Conservation (phyloP, 37 sponge, comb jelly and placozoan genomes). For the Halichondria panicea region DNA sequence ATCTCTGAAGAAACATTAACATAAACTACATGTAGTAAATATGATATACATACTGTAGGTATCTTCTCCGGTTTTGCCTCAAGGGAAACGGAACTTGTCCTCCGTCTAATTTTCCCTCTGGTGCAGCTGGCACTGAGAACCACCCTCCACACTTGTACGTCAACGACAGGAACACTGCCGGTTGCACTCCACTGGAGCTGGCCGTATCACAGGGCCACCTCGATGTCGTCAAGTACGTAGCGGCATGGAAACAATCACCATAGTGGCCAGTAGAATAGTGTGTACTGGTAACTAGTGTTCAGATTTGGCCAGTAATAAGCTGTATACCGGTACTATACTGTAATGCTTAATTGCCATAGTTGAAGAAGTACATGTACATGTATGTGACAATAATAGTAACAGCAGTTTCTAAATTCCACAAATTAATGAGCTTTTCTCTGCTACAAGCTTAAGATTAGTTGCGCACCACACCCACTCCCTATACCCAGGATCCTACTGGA, state of each 20-base stretch:
- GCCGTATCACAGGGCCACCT: slow-evolving; percentile 56
- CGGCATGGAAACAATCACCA: neutral
- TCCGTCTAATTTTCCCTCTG: neutral
- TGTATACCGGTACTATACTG: too few species aligned
- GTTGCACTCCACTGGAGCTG: slow-evolving; percentile 46
- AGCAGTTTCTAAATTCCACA: too few species aligned
- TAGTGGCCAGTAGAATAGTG: neutral
- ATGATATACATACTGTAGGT: neutral
- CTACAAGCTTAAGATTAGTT: neutral
- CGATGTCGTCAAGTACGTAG: slow-evolving; percentile 46
- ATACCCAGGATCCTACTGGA: slow-evolving; percentile 40
- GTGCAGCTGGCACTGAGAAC: neutral
- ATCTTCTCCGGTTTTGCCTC: slow-evolving; percentile 21
- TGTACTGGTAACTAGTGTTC: too few species aligned
- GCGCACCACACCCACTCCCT: neutral
- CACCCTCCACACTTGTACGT: neutral
- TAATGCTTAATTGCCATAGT: too few species aligned
- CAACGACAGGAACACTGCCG: slow-evolving; percentile 23
- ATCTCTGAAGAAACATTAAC: neutral
- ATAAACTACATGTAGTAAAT: neutral
- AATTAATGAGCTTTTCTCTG: neutral
- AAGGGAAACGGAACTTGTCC: slow-evolving; percentile 1
- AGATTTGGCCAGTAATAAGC: too few species aligned
- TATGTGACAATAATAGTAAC: neutral
- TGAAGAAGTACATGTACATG: neutral